Conservation (phyloP, 2,797 vertebrate genomes). For the Holocentrus rufus region DNA sequence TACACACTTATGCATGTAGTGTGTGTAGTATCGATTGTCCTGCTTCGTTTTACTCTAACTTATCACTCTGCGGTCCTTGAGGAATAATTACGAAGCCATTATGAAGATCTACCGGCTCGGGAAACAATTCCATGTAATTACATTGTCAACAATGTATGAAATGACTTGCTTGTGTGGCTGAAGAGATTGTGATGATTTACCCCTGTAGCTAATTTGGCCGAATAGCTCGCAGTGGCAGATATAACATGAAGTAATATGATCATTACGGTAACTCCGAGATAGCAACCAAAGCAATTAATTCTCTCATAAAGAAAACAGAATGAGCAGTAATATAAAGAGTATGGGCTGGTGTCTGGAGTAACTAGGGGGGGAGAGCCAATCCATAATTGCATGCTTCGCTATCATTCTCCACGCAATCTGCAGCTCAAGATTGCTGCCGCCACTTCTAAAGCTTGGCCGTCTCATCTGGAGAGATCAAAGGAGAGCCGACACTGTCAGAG, state of each 20-base stretch:
- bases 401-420: not conserved
- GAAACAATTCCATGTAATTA: slow-evolving; percentile 48
- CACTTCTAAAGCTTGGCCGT: slow-evolving; percentile 25
- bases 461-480: slow-evolving; percentile 23
- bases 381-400: not conserved
- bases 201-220: slow-evolving; percentile 24
- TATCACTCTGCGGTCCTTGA: slow-evolving; percentile 12
- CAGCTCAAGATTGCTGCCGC: slow-evolving; percentile 6
- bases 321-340: slow-evolving; percentile 7
- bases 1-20: not conserved
- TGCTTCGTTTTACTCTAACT: slow-evolving; percentile 11
- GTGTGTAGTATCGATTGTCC: not conserved
- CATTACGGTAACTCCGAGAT: not conserved
- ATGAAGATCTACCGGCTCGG: slow-evolving; percentile 26
- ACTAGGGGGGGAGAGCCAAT: not conserved
- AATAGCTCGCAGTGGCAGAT: slow-evolving; percentile 37
- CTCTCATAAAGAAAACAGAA: slow-evolving; percentile 8
- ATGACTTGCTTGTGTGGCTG: slow-evolving; percentile 14
- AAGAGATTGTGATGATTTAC: slow-evolving; percentile 24
- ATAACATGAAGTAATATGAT: not conserved
- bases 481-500: not conserved
- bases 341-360: not conserved
- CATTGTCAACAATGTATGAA: slow-evolving; percentile 35
- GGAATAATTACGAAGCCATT: slow-evolving; percentile 42
- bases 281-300: slow-evolving; percentile 7